Evolutionary conservation across 2,888 invertebrate species (phyloP).

Genomic region (Conomelus anceps): DNA sequence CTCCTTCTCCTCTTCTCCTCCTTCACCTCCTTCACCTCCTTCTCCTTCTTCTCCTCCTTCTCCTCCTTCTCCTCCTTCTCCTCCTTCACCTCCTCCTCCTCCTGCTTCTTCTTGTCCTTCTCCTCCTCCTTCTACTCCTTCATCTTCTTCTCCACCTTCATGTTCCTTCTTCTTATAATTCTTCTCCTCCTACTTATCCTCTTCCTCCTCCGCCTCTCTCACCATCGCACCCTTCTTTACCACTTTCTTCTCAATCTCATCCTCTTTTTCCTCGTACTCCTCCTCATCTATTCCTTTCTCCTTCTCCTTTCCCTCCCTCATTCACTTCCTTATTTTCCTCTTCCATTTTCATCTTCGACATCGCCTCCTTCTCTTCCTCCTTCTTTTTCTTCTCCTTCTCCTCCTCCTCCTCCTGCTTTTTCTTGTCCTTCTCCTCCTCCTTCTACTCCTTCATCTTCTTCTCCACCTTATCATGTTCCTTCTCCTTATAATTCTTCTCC

Average conservation of each 20-base stretch:
- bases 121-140: no score
- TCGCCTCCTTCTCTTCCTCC: no score
- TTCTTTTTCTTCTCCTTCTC: no score
- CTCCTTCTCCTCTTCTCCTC: not conserved
- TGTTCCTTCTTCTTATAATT: no score
- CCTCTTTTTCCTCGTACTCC: not conserved
- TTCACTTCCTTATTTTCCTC: no score
- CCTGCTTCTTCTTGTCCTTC: no score
- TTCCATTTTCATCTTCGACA: no score
- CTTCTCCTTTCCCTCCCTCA: not conserved
- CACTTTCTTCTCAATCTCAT: not conserved
- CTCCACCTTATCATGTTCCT: not conserved
- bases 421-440: not conserved
- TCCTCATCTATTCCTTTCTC: not conserved
- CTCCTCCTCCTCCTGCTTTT: no score
- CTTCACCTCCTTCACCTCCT: no score
- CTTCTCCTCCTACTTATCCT: not conserved
- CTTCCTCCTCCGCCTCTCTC: not conserved
- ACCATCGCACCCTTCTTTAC: not conserved
- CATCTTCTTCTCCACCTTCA: no score
- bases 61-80: not conserved
- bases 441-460: not conserved
- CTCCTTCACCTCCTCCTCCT: no score
- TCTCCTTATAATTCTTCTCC: not conserved
- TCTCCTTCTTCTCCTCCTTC: not conserved